A percentile compares a stretch with the other conserved stretches of the same genome.
These are phyloP conservation scores for Adelognathus sp. DNA, from an alignment of 2,888 invertebrate genomes.

Conservation along the genomic window DNA sequence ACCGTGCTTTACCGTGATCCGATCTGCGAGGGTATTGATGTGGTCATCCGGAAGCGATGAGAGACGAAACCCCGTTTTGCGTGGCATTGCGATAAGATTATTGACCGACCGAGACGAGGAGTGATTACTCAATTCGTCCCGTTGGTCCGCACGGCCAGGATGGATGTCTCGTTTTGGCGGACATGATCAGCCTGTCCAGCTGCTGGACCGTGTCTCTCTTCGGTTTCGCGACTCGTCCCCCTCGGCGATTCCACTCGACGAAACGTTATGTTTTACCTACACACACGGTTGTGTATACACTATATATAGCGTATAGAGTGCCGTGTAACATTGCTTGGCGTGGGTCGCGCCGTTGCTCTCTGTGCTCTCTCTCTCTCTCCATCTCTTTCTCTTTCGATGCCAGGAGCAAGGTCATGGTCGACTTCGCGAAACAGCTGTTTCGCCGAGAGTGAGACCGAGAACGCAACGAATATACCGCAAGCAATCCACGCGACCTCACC, in stretches of 20 bases:
- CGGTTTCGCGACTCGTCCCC: constrained; percentile 15
- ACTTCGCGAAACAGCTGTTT: constrained; percentile 75
- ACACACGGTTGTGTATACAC: neutral
- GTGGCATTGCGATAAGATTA: neutral
- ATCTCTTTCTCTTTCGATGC: too few relatives aligned
- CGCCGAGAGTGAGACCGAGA: constrained; percentile 24
- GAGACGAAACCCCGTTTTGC: too few relatives aligned
- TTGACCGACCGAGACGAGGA: neutral
- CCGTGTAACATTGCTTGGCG: constrained; percentile 40
- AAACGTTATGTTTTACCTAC: neutral
- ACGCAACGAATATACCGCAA: constrained; percentile 32
- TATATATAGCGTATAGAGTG: constrained; percentile 1
- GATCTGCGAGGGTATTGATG: too few relatives aligned
- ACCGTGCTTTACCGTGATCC: too few relatives aligned
- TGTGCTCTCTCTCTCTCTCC: too few relatives aligned
- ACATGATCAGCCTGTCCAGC: constrained; percentile 29
- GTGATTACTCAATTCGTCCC: constrained; percentile 36
- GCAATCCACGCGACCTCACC: constrained; percentile 17
- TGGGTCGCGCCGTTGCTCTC: constrained; percentile 64
- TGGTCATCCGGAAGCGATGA: too few relatives aligned
- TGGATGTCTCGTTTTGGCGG: constrained; percentile 44
- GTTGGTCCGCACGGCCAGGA: constrained; percentile 6
- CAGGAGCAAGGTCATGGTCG: constrained; percentile 72
- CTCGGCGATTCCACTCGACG: constrained; percentile 8
- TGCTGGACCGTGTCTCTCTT: constrained; percentile 6